phyloP scores from a whole-genome alignment of 2,113 vertebrate genomes.

The Hiodon tergisus region DNA sequence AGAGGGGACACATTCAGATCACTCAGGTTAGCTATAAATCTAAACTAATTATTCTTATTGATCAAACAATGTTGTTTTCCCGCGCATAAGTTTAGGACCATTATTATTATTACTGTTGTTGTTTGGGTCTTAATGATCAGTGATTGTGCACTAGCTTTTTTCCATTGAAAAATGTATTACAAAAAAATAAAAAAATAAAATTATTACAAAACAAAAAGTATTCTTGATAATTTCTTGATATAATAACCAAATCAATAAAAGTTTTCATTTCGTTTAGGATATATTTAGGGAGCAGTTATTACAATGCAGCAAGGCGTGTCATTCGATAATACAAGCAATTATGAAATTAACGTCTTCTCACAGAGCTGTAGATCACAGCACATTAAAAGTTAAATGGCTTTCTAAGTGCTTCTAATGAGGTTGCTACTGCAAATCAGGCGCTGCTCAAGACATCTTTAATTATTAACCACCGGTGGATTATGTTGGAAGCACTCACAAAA shows the following conservation, averaged over 20 bases:
- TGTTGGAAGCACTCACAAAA: neutral
- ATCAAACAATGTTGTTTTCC: no score
- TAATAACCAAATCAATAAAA: constrained; percentile 9
- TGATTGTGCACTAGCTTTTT: no score
- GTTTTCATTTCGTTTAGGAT: constrained; percentile 17
- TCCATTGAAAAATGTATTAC: no score
- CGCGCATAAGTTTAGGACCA: no score
- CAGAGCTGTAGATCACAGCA: neutral
- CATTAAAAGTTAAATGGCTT: constrained; percentile 11
- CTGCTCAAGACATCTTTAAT: constrained; percentile 6
- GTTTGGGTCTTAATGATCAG: no score
- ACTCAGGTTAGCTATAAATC: no score
- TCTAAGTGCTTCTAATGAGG: constrained; percentile 17
- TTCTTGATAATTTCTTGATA: neutral
- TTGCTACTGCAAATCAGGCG: constrained; percentile 14
- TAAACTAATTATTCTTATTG: no score
- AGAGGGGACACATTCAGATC: no score
- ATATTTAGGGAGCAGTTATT: constrained; percentile 11
- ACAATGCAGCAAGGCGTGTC: constrained; percentile 14
- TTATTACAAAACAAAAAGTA: no score
- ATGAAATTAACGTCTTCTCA: constrained; percentile 14
- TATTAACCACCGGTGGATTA: neutral
- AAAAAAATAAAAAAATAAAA: no score
- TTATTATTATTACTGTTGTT: no score
- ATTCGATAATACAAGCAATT: constrained; percentile 20